Evolutionary conservation across 2,113 vertebrate species (phyloP).

Genomic region (Miniopterus natalensis): DNA sequence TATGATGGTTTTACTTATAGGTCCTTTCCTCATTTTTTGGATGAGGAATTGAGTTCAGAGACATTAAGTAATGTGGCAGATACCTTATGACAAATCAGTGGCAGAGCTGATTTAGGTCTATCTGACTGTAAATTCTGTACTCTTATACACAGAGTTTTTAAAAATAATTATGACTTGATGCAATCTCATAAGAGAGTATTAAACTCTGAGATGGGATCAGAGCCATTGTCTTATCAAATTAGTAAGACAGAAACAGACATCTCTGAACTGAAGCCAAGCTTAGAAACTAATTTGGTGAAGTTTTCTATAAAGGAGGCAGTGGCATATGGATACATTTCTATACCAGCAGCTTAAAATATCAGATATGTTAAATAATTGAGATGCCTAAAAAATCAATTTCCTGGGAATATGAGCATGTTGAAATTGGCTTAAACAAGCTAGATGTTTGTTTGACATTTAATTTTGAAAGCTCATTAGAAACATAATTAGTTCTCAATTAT

Average conservation of each 20-base stretch:
- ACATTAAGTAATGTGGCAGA: not conserved
- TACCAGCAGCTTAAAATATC: not conserved
- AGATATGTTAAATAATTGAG: conserved; percentile 7
- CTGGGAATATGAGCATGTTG: conserved; percentile 12
- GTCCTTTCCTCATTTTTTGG: not conserved
- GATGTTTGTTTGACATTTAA: conserved; percentile 26
- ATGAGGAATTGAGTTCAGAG: not conserved
- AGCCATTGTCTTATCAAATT: not conserved
- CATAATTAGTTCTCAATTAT: conserved; percentile 26
- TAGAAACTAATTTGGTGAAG: not conserved
- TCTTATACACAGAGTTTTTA: conserved; percentile 25
- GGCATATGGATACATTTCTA: not conserved
- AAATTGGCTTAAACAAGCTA: conserved; percentile 29
- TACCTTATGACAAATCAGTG: not conserved
- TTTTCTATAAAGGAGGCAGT: not conserved
- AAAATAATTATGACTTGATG: not conserved
- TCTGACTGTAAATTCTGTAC: not conserved
- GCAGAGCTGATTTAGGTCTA: not conserved
- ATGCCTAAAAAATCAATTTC: not conserved
- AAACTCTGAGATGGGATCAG: not conserved
- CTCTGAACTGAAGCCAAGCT: not conserved
- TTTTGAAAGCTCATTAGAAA: not conserved
- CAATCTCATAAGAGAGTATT: not conserved
- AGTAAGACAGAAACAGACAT: conserved; percentile 43
- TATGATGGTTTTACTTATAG: not conserved